Percentiles rank a stretch among this genome's conserved stretches.
These are phyloP conservation scores for Dysdera silvatica DNA, from an alignment of 1,140 invertebrate species.

Conservation along the genomic window DNA sequence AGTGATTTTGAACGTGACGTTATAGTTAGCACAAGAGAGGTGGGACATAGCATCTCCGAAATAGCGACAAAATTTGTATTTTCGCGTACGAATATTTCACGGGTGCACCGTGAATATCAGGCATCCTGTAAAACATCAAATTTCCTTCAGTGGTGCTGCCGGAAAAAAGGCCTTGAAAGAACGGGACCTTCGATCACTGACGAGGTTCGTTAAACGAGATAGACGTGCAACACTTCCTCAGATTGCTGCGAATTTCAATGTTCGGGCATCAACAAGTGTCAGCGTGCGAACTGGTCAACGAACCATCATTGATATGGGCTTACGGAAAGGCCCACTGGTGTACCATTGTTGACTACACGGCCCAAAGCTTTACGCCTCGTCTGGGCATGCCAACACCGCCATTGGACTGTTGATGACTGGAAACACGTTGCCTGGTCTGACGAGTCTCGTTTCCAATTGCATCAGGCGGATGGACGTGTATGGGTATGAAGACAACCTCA, in stretches of 20 bases:
- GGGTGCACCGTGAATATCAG: conserved; percentile 75
- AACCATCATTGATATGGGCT: neutral
- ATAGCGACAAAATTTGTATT: neutral
- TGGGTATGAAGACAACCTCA: no score
- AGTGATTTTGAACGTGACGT: no score
- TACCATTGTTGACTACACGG: neutral
- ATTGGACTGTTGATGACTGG: neutral
- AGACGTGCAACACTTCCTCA: neutral
- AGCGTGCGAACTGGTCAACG: neutral
- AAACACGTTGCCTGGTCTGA: neutral
- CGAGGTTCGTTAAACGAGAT: neutral
- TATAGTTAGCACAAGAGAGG: no score
- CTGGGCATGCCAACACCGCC: no score
- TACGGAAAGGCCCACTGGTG: neutral
- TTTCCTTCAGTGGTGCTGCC: neutral
- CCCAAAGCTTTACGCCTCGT: neutral
- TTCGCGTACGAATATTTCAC: neutral
- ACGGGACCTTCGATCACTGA: neutral
- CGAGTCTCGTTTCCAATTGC: no score
- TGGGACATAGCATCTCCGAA: no score
- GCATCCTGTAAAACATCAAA: conserved; percentile 56
- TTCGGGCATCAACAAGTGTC: neutral
- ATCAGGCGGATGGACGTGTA: neutral
- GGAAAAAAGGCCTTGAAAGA: neutral
- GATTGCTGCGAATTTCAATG: neutral